Evolutionary conservation across 2,888 invertebrate species (phyloP).

Genomic region (Drosophila stalkeri): DNA sequence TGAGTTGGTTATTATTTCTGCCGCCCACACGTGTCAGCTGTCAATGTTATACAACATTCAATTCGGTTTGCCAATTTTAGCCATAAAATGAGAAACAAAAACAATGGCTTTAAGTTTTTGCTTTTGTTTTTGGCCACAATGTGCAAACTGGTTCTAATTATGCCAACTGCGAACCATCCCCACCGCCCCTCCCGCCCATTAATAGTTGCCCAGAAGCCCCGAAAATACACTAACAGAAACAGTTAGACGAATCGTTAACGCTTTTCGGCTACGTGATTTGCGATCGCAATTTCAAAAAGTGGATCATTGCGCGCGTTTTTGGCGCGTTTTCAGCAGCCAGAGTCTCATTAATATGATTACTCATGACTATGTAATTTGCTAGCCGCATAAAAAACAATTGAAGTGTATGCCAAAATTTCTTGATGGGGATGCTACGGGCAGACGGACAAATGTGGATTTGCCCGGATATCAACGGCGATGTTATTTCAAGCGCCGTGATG

Average conservation of each 20-base stretch:
- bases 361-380: conserved; percentile 79
- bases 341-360: conserved; percentile 80
- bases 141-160: conserved; percentile 75
- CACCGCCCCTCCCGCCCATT: conserved; percentile 12
- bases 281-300: conserved; percentile 65
- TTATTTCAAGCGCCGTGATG: conserved; percentile 67
- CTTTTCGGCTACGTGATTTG: conserved; percentile 71
- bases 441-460: conserved; percentile 55
- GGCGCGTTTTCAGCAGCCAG: conserved; percentile 46
- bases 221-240: conserved; percentile 48
- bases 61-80: conserved; percentile 63
- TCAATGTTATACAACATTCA: conserved; percentile 67
- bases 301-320: conserved; percentile 68
- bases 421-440: conserved; percentile 53
- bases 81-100: conserved; percentile 33
- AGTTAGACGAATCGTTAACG: conserved; percentile 73
- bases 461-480: conserved; percentile 56
- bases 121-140: conserved; percentile 44
- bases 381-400: conserved; percentile 37
- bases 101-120: conserved; percentile 13
- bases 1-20: conserved; percentile 9
- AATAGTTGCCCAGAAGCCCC: conserved; percentile 49
- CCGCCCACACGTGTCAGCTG: conserved; percentile 72
- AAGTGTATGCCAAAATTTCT: conserved; percentile 60
- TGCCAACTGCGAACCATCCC: conserved; percentile 46